Evolutionary conservation across 2,797 vertebrate species (phyloP).

Genomic region (Petrocephalus sullivani): DNA sequence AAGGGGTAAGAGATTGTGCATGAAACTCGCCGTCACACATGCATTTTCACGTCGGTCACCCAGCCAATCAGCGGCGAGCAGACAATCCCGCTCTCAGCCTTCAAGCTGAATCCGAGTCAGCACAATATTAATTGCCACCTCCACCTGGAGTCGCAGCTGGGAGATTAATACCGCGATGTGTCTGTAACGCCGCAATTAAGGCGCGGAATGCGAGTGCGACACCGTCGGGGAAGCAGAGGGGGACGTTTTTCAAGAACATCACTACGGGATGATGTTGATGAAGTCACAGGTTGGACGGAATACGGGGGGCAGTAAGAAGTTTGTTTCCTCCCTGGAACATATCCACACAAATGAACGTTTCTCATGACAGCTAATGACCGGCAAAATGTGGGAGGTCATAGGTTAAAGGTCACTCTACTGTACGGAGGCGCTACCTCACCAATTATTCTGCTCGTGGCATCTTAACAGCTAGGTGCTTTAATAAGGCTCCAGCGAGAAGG

Average conservation of each 20-base stretch:
- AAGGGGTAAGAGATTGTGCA: neutral
- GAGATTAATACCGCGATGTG: neutral
- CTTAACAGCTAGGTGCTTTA: neutral
- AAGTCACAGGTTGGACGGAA: neutral
- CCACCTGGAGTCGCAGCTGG: neutral
- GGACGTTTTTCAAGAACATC: neutral
- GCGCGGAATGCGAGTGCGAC: neutral
- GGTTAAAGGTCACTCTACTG: neutral
- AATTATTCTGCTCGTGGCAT: slow-evolving; percentile 4
- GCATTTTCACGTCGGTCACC: neutral
- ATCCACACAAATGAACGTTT: neutral
- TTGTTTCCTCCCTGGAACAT: neutral
- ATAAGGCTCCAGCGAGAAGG: neutral
- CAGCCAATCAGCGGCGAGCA: neutral
- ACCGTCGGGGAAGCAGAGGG: neutral
- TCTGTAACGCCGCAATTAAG: neutral
- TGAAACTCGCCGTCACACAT: neutral
- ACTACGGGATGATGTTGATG: neutral
- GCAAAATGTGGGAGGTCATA: neutral
- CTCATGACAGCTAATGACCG: neutral
- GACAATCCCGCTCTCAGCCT: neutral
- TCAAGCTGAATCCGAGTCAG: neutral
- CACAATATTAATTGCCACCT: neutral
- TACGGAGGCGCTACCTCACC: neutral
- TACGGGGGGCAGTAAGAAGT: neutral